Evolutionary conservation across 1,140 invertebrate genomes (phyloP), one percentile per base, ranked within the genome.

Genomic region (Calosoma granatense): DNA sequence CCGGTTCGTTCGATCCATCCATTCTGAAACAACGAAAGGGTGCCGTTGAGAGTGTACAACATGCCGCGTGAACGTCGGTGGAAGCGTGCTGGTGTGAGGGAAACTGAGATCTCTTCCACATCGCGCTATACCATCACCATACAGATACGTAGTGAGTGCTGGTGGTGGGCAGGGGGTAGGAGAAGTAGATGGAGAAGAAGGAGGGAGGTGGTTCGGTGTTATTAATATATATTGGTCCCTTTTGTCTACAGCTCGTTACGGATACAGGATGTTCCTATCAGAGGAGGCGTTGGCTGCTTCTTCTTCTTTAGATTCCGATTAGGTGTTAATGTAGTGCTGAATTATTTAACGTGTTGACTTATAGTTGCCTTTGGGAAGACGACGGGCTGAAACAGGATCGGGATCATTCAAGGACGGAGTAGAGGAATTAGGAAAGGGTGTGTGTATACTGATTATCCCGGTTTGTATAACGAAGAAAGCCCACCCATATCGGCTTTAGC

Each of bases 151-250:
- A 9, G 41, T 12, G 9, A 47, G 9, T 12, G 14, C n/a, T n/a
- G 26, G 26, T 30, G 26, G 26, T 30, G 4, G 26, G 14, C 6
- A 47, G 41, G 9, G 41, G 41, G 41, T 12, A 47, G 41, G 15
- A 17, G 41, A 12, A 11, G 15, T 47, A 12, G n/a, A 6, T n/a
- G 26, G 26, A 36, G 26, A n/a, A n/a, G 26, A 36, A 36, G 26
- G 26, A 36, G 26, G 9, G 15, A 12, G 41, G 6, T 17, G 41
- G 6, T 17, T 9, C 15, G 41, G 17, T 17, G 41, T 47, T 47
- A 47, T 47, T 47, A 47, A 47, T 47, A 47, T 47, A 47, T 47
- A 47, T 47, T 47, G 41, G 41, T 47, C 41, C 41, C 41, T 47
- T 47, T 47, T 47, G 41, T 47, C 9, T 17, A 47, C 17, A 17